Base-by-base conservation (phyloP, 2,888 invertebrate genomes). In the Sarcophaga subvicina region DNA sequence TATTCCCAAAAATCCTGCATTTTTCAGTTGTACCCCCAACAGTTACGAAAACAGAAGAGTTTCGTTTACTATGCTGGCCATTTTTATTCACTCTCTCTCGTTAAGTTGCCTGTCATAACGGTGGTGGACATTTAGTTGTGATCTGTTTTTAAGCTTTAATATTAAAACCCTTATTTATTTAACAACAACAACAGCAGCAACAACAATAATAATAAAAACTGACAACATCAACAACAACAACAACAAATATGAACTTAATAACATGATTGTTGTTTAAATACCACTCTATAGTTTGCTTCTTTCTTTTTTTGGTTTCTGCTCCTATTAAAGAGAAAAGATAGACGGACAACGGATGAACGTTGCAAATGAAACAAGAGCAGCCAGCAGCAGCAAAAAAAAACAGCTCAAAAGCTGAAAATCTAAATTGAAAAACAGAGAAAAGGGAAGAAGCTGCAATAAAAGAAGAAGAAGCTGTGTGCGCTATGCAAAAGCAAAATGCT, bases 231-330 rank as follows among this genome's bases (percentile, higher is more conserved):
- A 10, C 37, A 37, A 37, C 8, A 37, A 37, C 37, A 37, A 37
- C 8, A 37, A 37, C 37, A 37, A 37, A 37, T 37, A 37, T 37
- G 37, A 83, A 83, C 73, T 82, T 76, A 83, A 86, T 83, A 78
- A 75, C 62, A 78, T 87, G 73, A 83, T 81, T 84, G 78, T 87
- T 84, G 81, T 84, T 84, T 81, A 84, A 87, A 80, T 75, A 79
- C 78, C 70, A 75, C 45, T 78, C 69, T 69, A 10, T 37, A 37
- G 37, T 37, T 37, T 37, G 37, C 66, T 47, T 47, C 67, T 62
- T 70, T 11, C n/a, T 71, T 77, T 66, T 69, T 10, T 22, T 22
- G 22, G 1, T 22, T 60, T 8, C 22, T 54, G 22, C 27, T 20
- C 20, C 17, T 6, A 60, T 25, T 62, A 27, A 49, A 67, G 11